Evolutionary conservation across 1,140 invertebrate genomes (phyloP).

Genomic region (Elysia chlorotica): DNA sequence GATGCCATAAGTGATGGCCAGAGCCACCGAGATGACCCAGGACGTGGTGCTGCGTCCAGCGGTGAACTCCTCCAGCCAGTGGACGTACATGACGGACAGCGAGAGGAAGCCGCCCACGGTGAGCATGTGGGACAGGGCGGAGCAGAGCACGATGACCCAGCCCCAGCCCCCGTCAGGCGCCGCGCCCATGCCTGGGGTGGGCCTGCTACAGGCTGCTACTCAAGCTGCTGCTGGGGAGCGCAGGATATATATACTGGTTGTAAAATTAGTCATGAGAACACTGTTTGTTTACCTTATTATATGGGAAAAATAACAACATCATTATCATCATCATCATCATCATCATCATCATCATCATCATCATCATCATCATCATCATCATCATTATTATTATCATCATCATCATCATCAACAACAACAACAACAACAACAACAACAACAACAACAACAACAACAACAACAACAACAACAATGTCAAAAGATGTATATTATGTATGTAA

Average conservation of each 20-base stretch:
- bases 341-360: neutral
- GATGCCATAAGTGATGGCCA: slow-evolving; percentile 11
- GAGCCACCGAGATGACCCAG: slow-evolving; percentile 13
- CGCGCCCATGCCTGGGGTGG: neutral
- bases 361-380: neutral
- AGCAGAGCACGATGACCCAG: slow-evolving; percentile 18
- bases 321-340: neutral
- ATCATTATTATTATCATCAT: neutral
- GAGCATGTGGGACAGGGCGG: slow-evolving; percentile 6
- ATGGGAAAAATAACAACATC: neutral
- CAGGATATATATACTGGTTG: no score
- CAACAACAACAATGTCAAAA: neutral
- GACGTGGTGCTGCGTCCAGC: neutral
- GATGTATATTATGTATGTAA: no score
- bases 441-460: neutral
- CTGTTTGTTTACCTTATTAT: no score
- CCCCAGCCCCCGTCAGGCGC: slow-evolving; percentile 17
- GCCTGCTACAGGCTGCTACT: no score
- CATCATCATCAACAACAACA: neutral
- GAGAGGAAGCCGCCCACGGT: neutral
- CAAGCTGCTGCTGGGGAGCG: no score
- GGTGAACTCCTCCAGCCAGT: slow-evolving; percentile 14
- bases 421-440: neutral
- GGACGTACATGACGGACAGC: slow-evolving; percentile 6
- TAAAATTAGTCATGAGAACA: no score